Evolutionary conservation across 1,140 invertebrate species (phyloP).

Genomic region (Meloidogyne hapla): DNA sequence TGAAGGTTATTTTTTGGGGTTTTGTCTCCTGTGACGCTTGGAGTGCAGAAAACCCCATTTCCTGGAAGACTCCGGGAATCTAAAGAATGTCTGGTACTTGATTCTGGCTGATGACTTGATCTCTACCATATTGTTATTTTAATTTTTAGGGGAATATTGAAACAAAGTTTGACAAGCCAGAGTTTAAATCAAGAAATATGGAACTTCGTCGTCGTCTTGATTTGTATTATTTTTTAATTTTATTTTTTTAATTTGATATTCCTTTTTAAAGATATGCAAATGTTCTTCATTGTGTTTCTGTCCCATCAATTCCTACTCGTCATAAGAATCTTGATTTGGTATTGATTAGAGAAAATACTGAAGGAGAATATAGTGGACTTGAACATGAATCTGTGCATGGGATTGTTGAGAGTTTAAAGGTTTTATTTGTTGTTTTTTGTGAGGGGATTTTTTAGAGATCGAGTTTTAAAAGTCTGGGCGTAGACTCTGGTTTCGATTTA

Average conservation of each 20-base stretch:
- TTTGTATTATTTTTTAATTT: constrained; percentile 40
- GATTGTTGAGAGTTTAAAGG: constrained; percentile 92
- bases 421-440: too few species aligned
- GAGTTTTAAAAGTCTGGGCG: too few species aligned
- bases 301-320: constrained; percentile 79
- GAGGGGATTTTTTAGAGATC: too few species aligned
- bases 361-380: constrained; percentile 78
- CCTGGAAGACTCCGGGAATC: too few species aligned
- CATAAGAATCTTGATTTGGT: constrained; percentile 85
- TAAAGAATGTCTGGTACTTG: too few species aligned
- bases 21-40: too few species aligned
- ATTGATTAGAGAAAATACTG: constrained; percentile 76
- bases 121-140: too few species aligned
- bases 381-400: constrained; percentile 92
- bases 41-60: too few species aligned
- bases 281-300: constrained; percentile 90
- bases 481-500: too few species aligned
- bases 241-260: constrained; percentile 69
- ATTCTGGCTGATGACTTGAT: too few species aligned
- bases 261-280: constrained; percentile 75
- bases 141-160: constrained; percentile 60
- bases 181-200: constrained; percentile 58
- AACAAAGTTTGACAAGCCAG: constrained; percentile 62
- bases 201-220: constrained; percentile 56
- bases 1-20: constrained; percentile 55